These are phyloP conservation scores for Atherinomorus stipes DNA, from an alignment of 2,113 vertebrate species.

Conservation along the genomic window DNA sequence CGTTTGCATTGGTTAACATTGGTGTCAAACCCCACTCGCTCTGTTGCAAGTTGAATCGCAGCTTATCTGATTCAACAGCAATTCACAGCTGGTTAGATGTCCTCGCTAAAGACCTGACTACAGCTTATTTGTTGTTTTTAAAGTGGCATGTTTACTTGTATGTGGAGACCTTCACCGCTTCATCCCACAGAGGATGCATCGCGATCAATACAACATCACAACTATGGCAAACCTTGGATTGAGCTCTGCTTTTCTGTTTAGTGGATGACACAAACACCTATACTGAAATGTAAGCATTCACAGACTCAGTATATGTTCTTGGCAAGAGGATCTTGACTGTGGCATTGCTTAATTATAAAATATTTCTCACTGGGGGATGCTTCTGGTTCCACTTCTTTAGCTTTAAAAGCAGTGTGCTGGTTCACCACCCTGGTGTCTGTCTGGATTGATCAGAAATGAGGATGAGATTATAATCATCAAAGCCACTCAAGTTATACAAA, in stretches of 20 bases:
- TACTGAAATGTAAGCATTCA: constrained; percentile 25
- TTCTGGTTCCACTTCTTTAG: constrained; percentile 42
- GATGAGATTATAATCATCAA: constrained; percentile 22
- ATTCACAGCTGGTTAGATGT: constrained; percentile 32
- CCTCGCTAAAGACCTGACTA: constrained; percentile 23
- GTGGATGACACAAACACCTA: constrained; percentile 9
- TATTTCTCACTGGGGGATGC: constrained; percentile 47
- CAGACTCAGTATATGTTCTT: constrained; percentile 60
- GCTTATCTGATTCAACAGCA: constrained; percentile 39
- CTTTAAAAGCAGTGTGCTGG: constrained; percentile 11
- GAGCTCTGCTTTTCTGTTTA: constrained; percentile 7
- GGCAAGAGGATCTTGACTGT: constrained; percentile 54
- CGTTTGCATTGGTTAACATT: constrained; percentile 32
- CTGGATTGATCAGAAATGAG: constrained; percentile 29
- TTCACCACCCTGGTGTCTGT: constrained; percentile 39
- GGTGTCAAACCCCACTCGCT: constrained; percentile 33
- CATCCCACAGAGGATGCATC: constrained; percentile 28
- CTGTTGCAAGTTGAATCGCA: constrained; percentile 19
- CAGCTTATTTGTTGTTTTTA: constrained; percentile 43
- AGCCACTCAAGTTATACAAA: background rate
- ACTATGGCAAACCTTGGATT: constrained; percentile 29
- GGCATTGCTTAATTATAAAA: constrained; percentile 55
- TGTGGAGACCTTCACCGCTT: constrained; percentile 22
- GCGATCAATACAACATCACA: constrained; percentile 63
- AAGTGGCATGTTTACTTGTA: constrained; percentile 32